Base-by-base conservation (phyloP, 1,140 invertebrate genomes). In the Tribolium madens region DNA sequence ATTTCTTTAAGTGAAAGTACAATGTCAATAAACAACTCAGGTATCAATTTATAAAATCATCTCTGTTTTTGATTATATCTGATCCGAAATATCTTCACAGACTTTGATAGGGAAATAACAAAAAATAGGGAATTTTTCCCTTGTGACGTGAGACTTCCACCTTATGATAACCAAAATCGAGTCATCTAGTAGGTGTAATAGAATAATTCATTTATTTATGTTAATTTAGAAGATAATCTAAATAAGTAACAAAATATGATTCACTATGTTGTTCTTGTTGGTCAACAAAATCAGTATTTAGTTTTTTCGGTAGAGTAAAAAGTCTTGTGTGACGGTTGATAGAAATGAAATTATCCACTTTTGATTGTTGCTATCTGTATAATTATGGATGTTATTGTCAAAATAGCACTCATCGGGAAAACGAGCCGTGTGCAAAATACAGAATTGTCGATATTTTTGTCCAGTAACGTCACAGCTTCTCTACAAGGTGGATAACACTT, bases 391-490 rank as follows among this genome's bases (percentile, higher is more conserved):
- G 52, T 17, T 57, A 10, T 21, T 57, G 52, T 21, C 52, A 12
- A 57, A 26, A 57, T 21, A 21, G 10, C 17, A 64, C 36, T 64
- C 57, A 64, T 64, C 57, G 31, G 14, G 18, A 64, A 60, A 64
- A 10, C 21, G 57, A 64, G 57, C 57, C 57, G 57, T 64, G 57
- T 14, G 57, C 57, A 64, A 64, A 64, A 64, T 64, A 26, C 57
- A 64, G 26, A 64, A 64, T 64, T 64, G 57, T 18, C 57, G 57
- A 64, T 64, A 64, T 64, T 64, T 64, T 64, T 64, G 57, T 64
- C 31, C 57, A 33, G 26, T 42, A 64, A 42, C 57, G 57, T 64
- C 57, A 64, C 57, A 64, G 26, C 57, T 64, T 64, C 31, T 17
- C 57, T 33, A 36, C 7, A 42, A 64, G 57, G 57, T 36, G 57